These are phyloP conservation scores for Pseudococcus longispinus DNA, from an alignment of 2,888 invertebrate genomes.

Conservation along the genomic window DNA sequence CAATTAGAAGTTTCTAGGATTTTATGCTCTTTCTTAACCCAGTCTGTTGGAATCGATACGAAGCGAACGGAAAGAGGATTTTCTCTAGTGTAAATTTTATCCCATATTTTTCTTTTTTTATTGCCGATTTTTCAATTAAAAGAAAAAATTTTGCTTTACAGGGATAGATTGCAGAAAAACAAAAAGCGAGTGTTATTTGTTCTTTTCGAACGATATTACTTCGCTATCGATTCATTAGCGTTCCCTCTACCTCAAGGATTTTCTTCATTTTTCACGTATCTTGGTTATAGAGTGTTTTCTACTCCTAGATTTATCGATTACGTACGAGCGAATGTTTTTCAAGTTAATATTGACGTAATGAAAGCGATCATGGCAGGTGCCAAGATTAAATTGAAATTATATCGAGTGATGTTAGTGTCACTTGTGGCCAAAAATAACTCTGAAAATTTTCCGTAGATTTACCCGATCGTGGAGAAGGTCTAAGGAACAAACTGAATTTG, in stretches of 20 bases:
- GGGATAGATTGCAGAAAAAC: slow-evolving; percentile 76
- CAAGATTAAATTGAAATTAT: slow-evolving; percentile 57
- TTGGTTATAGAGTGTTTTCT: slow-evolving; percentile 79
- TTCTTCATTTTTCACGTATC: slow-evolving; percentile 85
- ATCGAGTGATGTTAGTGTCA: background rate
- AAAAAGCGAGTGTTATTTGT: slow-evolving; percentile 78
- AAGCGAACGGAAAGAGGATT: slow-evolving; percentile 77
- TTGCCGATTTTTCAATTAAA: background rate
- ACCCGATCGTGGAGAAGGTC: slow-evolving; percentile 68
- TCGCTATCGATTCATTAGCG: slow-evolving; percentile 79
- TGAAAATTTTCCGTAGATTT: slow-evolving; percentile 63
- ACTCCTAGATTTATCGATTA: slow-evolving; percentile 84
- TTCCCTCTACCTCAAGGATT: slow-evolving; percentile 87
- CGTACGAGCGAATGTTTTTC: slow-evolving; percentile 80
- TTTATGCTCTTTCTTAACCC: slow-evolving; percentile 77
- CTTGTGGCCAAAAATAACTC: slow-evolving; percentile 2
- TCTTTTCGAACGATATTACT: slow-evolving; percentile 80
- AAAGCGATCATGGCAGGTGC: slow-evolving; percentile 81
- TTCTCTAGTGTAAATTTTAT: slow-evolving; percentile 72
- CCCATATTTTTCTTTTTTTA: background rate
- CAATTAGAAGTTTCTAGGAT: slow-evolving; percentile 81
- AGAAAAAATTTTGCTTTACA: slow-evolving; percentile 63
- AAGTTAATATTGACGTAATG: slow-evolving; percentile 86
- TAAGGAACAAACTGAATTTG: slow-evolving; percentile 75
- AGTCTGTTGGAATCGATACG: slow-evolving; percentile 73